phyloP scores from a whole-genome alignment of 1,140 invertebrate species.

The Hyposmocoma kahamanoa region DNA sequence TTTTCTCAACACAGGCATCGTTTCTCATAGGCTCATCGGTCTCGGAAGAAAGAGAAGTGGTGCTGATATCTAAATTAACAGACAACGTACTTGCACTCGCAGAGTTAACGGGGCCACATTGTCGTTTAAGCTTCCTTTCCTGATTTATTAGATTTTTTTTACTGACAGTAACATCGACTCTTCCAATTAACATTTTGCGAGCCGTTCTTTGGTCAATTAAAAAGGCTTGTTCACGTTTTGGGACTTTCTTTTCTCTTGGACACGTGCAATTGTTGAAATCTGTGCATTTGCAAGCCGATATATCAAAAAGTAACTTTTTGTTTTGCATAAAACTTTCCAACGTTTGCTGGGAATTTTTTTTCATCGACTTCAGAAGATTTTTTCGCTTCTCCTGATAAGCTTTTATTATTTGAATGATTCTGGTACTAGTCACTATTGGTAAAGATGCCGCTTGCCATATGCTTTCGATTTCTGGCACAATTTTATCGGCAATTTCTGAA shows the following conservation, averaged over 20 bases:
- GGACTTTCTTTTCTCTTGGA: conserved; percentile 6
- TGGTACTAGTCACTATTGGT: background rate
- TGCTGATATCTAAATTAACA: background rate
- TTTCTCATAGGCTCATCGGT: too few species aligned
- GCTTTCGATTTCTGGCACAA: background rate
- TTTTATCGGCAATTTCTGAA: conserved; percentile 7
- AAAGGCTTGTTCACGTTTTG: conserved; percentile 8
- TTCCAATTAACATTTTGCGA: conserved; percentile 5
- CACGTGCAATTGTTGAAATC: conserved; percentile 3
- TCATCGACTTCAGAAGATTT: conserved; percentile 4
- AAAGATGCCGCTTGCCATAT: conserved; percentile 7
- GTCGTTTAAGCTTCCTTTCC: background rate
- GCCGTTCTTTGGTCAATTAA: conserved; percentile 13
- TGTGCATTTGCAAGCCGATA: conserved; percentile 7
- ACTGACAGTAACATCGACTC: background rate
- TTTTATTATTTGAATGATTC: background rate
- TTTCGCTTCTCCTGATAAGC: conserved; percentile 5
- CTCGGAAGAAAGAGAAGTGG: too few species aligned
- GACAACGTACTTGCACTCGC: too few species aligned
- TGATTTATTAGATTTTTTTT: background rate
- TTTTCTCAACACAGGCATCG: too few species aligned
- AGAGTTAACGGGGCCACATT: background rate
- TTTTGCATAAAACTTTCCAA: background rate
- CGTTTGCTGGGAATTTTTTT: background rate
- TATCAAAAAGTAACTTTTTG: conserved; percentile 3